Evolutionary conservation across 2,113 vertebrate genomes (phyloP).

Genomic region (Trichomycterus rosablanca): DNA sequence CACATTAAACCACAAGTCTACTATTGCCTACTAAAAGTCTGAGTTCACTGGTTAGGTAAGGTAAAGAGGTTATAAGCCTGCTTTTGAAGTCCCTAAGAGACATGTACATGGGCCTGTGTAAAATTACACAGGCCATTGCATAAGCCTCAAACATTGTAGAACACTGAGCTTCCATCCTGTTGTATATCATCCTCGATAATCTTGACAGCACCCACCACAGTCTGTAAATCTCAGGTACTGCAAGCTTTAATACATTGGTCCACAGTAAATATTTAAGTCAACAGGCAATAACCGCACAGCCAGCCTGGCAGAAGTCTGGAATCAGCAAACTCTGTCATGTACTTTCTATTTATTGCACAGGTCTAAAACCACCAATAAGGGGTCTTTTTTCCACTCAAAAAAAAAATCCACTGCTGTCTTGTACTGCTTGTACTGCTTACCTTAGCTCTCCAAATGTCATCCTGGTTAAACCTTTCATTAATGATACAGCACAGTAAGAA

Average conservation of each 20-base stretch:
- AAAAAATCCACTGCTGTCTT: conserved; percentile 42
- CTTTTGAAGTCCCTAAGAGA: conserved; percentile 31
- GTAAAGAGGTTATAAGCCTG: too few relatives aligned
- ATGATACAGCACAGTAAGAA: conserved; percentile 35
- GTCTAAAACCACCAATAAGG: conserved; percentile 52
- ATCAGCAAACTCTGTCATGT: conserved; percentile 58
- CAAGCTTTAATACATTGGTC: conserved; percentile 43
- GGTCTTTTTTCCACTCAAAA: conserved; percentile 30
- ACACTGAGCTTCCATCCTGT: conserved; percentile 50
- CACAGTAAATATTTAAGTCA: conserved; percentile 71
- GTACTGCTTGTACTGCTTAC: conserved; percentile 35
- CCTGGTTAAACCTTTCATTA: conserved; percentile 42
- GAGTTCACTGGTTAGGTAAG: neutral
- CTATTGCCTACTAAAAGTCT: too few relatives aligned
- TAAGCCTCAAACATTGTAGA: conserved; percentile 39
- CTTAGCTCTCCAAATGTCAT: conserved; percentile 50
- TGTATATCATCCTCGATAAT: conserved; percentile 50
- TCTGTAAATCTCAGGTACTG: conserved; percentile 61
- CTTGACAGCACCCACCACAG: conserved; percentile 61
- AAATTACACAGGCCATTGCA: conserved; percentile 27
- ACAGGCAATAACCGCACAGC: conserved; percentile 55
- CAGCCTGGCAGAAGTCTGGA: conserved; percentile 54
- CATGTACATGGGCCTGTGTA: conserved; percentile 8
- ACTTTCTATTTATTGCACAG: conserved; percentile 52
- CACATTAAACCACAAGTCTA: too few relatives aligned